A percentile compares a stretch with the other conserved stretches of the same genome.
Conservation (phyloP, 2,888 invertebrate species). For the Ophonus ardosiacus region DNA sequence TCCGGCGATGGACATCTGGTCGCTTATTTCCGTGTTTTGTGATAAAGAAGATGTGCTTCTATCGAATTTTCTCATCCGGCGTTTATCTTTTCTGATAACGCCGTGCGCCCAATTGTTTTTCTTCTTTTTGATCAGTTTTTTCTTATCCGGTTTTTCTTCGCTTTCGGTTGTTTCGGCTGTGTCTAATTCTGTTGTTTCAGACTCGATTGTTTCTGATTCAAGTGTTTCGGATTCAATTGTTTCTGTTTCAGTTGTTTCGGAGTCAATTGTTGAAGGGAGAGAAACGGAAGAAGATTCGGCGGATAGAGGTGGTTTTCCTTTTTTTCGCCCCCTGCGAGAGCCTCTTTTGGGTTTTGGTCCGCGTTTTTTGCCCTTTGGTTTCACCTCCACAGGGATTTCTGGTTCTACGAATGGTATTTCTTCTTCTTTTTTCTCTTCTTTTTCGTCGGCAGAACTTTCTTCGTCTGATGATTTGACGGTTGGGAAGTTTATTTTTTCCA, state of each 20-base stretch:
- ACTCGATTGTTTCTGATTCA: background rate
- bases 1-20: background rate
- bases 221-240: background rate
- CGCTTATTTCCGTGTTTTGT: background rate
- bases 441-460: background rate
- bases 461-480: background rate
- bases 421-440: background rate
- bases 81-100: constrained; percentile 71
- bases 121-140: constrained; percentile 53
- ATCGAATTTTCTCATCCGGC: background rate
- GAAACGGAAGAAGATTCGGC: background rate
- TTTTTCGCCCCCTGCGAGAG: background rate
- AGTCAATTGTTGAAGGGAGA: background rate
- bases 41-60: background rate
- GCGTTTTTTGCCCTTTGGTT: background rate
- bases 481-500: constrained; percentile 55
- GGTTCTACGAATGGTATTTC: background rate
- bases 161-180: background rate
- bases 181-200: background rate
- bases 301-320: background rate
- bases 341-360: background rate
- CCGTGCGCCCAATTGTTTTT: constrained; percentile 68
- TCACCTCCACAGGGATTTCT: background rate
- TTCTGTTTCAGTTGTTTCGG: background rate
- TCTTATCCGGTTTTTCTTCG: constrained; percentile 66